Base-by-base conservation (phyloP, 2,113 vertebrate genomes). In the Gorsachius goisagi region DNA sequence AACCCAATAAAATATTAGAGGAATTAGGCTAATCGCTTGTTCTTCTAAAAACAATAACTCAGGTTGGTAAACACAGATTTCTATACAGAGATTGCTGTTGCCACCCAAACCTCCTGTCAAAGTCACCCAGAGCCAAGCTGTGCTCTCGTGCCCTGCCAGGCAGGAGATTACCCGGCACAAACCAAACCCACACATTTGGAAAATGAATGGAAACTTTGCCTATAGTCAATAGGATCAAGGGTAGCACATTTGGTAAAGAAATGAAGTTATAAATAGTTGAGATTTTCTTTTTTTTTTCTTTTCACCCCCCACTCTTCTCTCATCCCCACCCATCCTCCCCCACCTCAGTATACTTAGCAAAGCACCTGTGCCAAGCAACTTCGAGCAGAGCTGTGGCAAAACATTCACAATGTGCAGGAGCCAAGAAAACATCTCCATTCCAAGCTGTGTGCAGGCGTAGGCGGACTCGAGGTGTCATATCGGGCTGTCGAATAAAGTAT, bases 361-460 rank as follows among this genome's bases (percentile, higher is more conserved):
- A 82, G 63, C 41, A 79, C 39, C 68, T 11, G 3, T 58, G 74
- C 76, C 75, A 78, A 80, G 21, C 58, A 88, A 45, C 67, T 72
- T 59, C 1, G 11, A 85, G 52, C 21, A 28, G 71, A 93, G 47
- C 74, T 18, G 2, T 21, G 21, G 60, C 64, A 94, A 96, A 96
- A 92, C 90, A 88, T 59, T 85, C 60, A 23, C 55, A 56, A 6
- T 0, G 0, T 41, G 27, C n/a, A 74, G n/a, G 24, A 97, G 86
- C 88, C 86, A 90, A 94, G 80, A 75, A 92, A 91, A 90, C 67
- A 90, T 91, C 71, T 96, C 80, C 14, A 30, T 85, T 85, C 67
- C 87, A 64, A 93, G 69, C 79, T 59, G 62, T 17, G 5, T 23
- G 66, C 22, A 14, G 0, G 2, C 1, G 19, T 94, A 55, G 93